Conservation (phyloP, 2,888 invertebrate species). For the Phania funesta region DNA sequence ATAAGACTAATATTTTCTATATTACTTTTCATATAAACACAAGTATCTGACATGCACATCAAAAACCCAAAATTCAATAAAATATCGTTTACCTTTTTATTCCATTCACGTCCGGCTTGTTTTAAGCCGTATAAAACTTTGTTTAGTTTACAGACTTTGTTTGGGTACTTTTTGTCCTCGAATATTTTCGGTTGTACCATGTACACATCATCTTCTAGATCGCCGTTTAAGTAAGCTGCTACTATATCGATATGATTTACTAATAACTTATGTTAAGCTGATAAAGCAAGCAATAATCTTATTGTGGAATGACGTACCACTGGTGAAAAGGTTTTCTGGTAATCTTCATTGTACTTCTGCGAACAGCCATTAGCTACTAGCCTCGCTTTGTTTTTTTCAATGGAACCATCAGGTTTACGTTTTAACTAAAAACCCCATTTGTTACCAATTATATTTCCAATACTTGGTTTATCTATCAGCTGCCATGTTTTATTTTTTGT, state of each 20-base stretch:
- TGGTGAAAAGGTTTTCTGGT: constrained; percentile 37
- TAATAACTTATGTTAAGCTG: constrained; percentile 28
- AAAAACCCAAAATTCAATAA: not conserved
- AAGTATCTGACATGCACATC: not conserved
- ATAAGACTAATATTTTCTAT: not conserved
- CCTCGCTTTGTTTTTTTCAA: not conserved
- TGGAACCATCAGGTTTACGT: too few species aligned
- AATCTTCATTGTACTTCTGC: constrained; percentile 40
- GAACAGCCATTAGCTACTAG: constrained; percentile 30
- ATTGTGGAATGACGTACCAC: constrained; percentile 34
- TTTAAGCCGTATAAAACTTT: not conserved
- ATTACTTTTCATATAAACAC: not conserved
- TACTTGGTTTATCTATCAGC: not conserved
- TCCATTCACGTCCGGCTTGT: not conserved
- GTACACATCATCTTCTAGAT: not conserved
- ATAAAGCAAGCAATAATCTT: constrained; percentile 31
- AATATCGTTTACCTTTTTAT: not conserved
- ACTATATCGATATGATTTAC: not conserved
- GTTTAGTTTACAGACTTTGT: not conserved
- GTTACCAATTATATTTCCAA: too few species aligned
- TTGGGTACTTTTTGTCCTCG: not conserved
- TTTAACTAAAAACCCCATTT: too few species aligned
- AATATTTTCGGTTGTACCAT: not conserved
- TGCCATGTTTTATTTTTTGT: not conserved
- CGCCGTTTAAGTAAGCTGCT: not conserved